Base-by-base conservation (phyloP, 2,888 invertebrate species). In the Idaea aversata region DNA sequence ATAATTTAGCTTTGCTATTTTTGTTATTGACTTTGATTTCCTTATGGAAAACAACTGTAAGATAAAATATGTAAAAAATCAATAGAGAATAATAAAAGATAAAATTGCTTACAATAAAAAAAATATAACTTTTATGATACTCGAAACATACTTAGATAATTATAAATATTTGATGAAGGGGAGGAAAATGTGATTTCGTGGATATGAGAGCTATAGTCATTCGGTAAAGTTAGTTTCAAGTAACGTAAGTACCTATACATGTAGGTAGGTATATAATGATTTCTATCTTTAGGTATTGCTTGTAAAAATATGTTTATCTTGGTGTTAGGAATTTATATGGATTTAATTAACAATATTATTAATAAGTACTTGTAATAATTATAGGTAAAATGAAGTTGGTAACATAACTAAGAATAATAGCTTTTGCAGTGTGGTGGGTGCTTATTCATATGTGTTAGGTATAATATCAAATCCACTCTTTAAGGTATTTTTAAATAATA, bases 1-100 rank as follows among this genome's bases (percentile, higher is more conserved):
- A 59, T 57, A 35, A 63, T 63, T 66, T 64, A 67, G 68, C 69
- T 69, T 69, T 65, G 65, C 67, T 69, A 65, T 67, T 62, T 58
- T 16, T 6, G 59, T 16, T 16, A 57, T 34, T 65, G 63, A 10
- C 36, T 13, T 47, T 47, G 47, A 13, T 47, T 47, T 47, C 47
- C 47, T 47, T 47, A 47, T 10, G 34, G 60, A 59, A 63, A 63
- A 60, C 47, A 25, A 7, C 15, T 47, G 13, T 15, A 47, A 47
- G 13, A 47, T 47, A 47, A 36, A 47, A 47, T 47, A 47, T 13
- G 5, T 47, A 13, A 47, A 47, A 7, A 47, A 47, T 13, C 47
- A 47, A 36, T 47, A 13, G 13, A 13, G 7, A 47, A 4, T 47
- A 13, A 13, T 3, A 5, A 47, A 47, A 47, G 3, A 47, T 47